Conservation (phyloP, 2,113 vertebrate species). For the Malurus cyaneus region DNA sequence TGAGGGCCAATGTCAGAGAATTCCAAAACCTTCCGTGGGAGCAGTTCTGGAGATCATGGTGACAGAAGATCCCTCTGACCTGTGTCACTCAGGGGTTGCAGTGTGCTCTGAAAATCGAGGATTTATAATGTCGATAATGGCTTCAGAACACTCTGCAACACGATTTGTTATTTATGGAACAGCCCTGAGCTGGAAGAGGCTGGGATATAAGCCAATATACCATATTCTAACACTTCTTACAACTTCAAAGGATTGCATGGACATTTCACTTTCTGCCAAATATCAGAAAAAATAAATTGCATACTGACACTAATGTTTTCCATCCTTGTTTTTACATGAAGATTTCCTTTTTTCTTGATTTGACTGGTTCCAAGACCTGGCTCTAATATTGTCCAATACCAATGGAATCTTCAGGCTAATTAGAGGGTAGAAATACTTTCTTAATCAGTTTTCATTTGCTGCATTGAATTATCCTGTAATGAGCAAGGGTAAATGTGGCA, state of each 20-base stretch:
- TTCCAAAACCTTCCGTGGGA: neutral
- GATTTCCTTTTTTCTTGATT: neutral
- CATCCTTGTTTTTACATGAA: neutral
- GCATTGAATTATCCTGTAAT: neutral
- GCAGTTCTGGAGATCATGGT: neutral
- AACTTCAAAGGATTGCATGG: conserved; percentile 26
- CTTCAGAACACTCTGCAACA: neutral
- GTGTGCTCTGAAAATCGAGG: neutral
- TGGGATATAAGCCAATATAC: neutral
- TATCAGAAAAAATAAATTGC: conserved; percentile 28
- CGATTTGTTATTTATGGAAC: conserved; percentile 5
- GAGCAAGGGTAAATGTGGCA: neutral
- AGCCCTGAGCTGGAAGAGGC: neutral
- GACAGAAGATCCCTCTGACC: neutral
- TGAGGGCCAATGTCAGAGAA: neutral
- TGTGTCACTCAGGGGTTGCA: neutral
- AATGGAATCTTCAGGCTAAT: neutral
- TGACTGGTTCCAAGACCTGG: neutral
- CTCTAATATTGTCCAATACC: neutral
- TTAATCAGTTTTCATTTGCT: conserved; percentile 15
- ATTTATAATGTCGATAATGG: neutral
- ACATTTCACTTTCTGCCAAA: conserved; percentile 23
- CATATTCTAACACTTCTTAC: neutral
- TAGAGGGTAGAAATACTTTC: conserved; percentile 9
- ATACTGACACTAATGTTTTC: neutral